Base-by-base conservation (phyloP, 2,888 invertebrate species). In the Zonitis immaculata region DNA sequence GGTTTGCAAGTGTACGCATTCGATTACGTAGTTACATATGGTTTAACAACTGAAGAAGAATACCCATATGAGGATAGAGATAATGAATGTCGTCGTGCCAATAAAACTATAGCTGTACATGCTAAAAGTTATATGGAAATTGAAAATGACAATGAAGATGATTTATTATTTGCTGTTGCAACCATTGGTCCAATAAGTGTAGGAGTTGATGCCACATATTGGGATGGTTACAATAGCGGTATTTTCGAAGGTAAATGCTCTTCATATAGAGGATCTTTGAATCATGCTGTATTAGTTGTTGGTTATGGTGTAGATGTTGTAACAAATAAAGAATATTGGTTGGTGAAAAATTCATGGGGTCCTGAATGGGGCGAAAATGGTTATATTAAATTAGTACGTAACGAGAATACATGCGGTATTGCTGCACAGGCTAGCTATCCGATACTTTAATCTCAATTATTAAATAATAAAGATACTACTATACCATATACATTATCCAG, bases 131-230 rank as follows among this genome's bases (percentile, higher is more conserved):
- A 30, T 71, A 80, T 82, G 54, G 88, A 89, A 71, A 77, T 93
- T 52, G 82, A 85, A 2, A 61, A 76, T 39, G 88, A 87, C 1
- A 80, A 83, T 70, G 94, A 95, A 75, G 68, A 80, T 7, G 82
- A 83, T 69, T 78, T 94, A 67, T 80, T 81, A 76, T 75, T 79
- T 58, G 93, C 91, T 11, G 82, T 91, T 48, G 91, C 91, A 51
- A 87, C 87, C 0, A 75, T 87, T 58, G 94, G 94, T 1, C 94
- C 94, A 9, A 80, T 93, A 35, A 82, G 91, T 14, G 87, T 92
- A 46, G 92, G 91, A 66, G 91, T 94, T 69, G 92, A 95, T 78
- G 93, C 93, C 54, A 56, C 54, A 7, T 9, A 6, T 3, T 91
- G 93, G 84, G 91, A 92, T 76, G 85, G 89, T 72, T 93, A 93